Base-by-base conservation (phyloP, 2,888 invertebrate species). In the Idaea dimidiata region DNA sequence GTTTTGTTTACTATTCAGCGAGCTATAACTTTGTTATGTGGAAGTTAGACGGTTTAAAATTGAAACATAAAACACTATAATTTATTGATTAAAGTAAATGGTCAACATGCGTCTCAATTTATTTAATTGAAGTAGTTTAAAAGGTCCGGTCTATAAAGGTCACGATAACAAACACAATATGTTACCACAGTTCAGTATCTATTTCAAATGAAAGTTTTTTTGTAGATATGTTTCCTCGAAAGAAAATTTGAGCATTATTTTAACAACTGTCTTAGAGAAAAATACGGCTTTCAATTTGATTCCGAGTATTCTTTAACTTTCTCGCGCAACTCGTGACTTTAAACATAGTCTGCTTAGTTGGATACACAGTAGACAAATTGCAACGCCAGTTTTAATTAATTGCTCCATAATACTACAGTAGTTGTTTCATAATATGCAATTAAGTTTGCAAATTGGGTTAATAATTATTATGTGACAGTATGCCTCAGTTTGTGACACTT, bases 41-140 rank as follows among this genome's bases (percentile, higher is more conserved):
- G 17, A 54, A 54, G 43, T 43, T 2, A 33, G 14, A 43, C 56
- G 14, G 17, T 56, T 56, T 18, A 17, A 17, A 56, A 56, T 56
- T 56, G 18, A 56, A 56, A 10, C 18, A 56, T 56, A 17, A 56
- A 56, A 56, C 74, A 70, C 77, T 74, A 77, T 82, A 79, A 81
- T 83, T 83, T 79, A 72, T 79, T 78, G 69, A 80, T 83, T 78
- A 76, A 77, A 74, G 67, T 73, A 80, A 43, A 79, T 75, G 67
- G 72, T 66, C 58, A 69, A 67, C 61, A 73, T 83, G 81, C 73
- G 74, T 83, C 79, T 82, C 73, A 80, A 82, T 84, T 77, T 70
- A 67, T 66, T 66, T 65, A 73, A 70, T 68, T 74, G 64, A 61
- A 68, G 65, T 66, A 69, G 61, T 66, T 61, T 55, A 63, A 61